Base-by-base conservation (phyloP, 2,888 invertebrate species). In the Clivina fossor region DNA sequence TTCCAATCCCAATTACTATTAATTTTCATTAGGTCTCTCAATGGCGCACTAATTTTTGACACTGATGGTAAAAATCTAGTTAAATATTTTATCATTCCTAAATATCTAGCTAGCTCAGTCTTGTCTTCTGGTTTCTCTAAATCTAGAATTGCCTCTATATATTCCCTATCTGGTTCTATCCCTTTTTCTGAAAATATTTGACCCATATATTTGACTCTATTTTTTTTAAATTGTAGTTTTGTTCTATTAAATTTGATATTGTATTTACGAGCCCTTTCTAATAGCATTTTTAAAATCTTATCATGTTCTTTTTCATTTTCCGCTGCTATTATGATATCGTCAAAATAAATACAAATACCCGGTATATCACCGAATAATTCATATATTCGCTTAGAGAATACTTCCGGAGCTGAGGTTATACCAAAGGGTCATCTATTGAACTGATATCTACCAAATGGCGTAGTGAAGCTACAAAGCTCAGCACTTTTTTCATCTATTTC, bases 31-130 rank as follows among this genome's bases (percentile, higher is more conserved):
- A 64, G 53, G 8, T 62, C 38, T 56, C 65, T 57, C n/a, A 66
- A 40, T 5, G 62, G 61, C 11, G 59, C 61, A n/a, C 61, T 58
- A n/a, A 61, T 48, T 50, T 60, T 53, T 2, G 62, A 64, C 37
- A 65, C 35, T 18, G 60, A 65, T 9, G 61, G 62, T 19, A 64
- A 26, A 58, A 62, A 65, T 59, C 59, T 59, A 18, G 58, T 55
- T 22, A 63, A 30, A 57, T 57, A 64, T 32, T 60, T 64, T 7
- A 49, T 60, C 57, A 63, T 63, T 4, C 62, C 64, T 16, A 65
- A 50, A 49, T 63, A 43, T 55, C 64, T 55, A 13, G 62, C 24
- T 8, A 65, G 16, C 7, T 62, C 60, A 9, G 11, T 54, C 58
- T 59, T 61, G 38, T 59, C 50, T 26, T 56, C 32, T 15, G 62